phyloP scores from a whole-genome alignment of 64 coral and sea anemone species.

The Platygyra sinensis region DNA sequence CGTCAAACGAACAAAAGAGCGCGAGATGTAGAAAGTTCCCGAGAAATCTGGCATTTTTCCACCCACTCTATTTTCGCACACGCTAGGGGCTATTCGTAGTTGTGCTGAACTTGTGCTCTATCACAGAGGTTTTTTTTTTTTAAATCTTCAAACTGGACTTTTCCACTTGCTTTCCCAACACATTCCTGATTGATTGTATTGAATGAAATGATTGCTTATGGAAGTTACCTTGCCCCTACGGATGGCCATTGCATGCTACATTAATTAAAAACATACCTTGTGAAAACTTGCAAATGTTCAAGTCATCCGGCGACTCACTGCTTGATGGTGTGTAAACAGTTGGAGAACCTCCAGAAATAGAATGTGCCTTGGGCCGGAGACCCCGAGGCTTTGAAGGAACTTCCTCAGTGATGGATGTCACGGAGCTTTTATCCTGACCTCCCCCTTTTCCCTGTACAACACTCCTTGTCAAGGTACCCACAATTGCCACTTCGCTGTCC shows the following conservation, averaged over 20 bases:
- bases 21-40: too few species aligned
- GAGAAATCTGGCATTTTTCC: too few species aligned
- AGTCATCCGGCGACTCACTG: conserved; percentile 10
- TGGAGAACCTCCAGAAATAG: not conserved
- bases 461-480: not conserved
- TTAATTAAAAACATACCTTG: conserved; percentile 17
- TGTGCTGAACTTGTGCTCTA: too few species aligned
- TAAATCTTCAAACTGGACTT: too few species aligned
- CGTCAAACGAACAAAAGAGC: too few species aligned
- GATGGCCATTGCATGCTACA: not conserved
- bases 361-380: not conserved
- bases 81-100: too few species aligned
- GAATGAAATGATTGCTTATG: too few species aligned
- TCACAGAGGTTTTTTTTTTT: too few species aligned
- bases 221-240: too few species aligned
- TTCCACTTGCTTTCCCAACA: too few species aligned
- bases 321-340: not conserved
- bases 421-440: not conserved
- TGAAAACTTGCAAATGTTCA: not conserved
- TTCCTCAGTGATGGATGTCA: not conserved
- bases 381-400: not conserved
- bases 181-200: too few species aligned
- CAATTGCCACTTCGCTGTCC: not conserved
- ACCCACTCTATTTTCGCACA: too few species aligned
- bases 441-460: not conserved